These are phyloP conservation scores for Puffinus mauretanicus DNA, from an alignment of 2,113 vertebrate genomes.

Conservation along the genomic window DNA sequence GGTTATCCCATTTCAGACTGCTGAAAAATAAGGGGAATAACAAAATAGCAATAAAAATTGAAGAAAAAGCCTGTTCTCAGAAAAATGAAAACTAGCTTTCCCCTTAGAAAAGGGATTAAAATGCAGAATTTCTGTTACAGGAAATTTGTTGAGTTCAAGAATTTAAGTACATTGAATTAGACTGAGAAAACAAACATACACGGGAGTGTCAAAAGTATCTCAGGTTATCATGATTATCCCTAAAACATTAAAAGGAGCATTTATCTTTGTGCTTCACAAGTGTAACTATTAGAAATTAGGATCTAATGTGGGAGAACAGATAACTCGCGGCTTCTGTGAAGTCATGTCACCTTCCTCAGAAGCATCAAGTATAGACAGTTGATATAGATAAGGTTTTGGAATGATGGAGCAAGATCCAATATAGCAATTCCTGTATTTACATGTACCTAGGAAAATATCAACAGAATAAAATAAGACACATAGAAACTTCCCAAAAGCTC, in stretches of 20 bases:
- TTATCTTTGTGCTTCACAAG: background rate
- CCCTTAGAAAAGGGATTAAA: background rate
- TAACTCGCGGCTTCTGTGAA: background rate
- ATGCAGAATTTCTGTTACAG: background rate
- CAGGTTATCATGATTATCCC: background rate
- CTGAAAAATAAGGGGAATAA: background rate
- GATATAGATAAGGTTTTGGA: background rate
- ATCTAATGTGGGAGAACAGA: background rate
- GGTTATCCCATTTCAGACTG: background rate
- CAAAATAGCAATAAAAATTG: background rate
- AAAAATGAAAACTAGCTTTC: background rate
- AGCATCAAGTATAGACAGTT: background rate
- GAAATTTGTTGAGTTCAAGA: background rate
- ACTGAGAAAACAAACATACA: background rate
- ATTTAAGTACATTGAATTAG: background rate
- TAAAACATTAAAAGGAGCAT: fast-evolving
- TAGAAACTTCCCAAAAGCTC: background rate
- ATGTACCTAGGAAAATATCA: background rate
- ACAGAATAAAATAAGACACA: background rate
- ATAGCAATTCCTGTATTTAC: background rate
- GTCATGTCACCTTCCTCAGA: background rate
- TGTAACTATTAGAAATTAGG: background rate
- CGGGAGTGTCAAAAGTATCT: background rate
- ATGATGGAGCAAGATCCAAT: background rate
- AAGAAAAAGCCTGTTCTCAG: background rate